These are phyloP conservation scores for Percopsis omiscomaycus DNA, from an alignment of 2,797 vertebrate species.

Conservation along the genomic window DNA sequence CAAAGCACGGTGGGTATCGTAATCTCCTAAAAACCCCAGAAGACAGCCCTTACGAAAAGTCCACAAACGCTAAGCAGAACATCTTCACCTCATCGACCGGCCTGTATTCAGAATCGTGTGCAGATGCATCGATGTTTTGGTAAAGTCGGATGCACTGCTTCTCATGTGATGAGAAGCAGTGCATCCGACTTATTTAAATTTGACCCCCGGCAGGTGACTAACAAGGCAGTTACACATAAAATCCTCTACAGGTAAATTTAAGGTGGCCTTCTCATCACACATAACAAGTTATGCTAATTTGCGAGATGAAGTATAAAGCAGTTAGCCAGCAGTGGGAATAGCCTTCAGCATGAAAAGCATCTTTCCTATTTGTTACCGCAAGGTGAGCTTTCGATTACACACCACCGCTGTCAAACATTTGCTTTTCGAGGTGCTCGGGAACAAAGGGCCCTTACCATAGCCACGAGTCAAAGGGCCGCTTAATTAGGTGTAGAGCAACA, in stretches of 20 bases:
- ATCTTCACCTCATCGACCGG: slow-evolving; percentile 28
- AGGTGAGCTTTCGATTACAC: slow-evolving; percentile 5
- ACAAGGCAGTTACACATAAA: background rate
- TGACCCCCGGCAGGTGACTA: slow-evolving; percentile 12
- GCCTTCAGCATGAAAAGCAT: slow-evolving; percentile 12
- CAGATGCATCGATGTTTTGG: no score
- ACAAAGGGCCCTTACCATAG: slow-evolving; percentile 64
- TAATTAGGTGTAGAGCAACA: slow-evolving; percentile 78
- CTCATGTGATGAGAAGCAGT: background rate
- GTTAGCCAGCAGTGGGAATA: slow-evolving; percentile 12
- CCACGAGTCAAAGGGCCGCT: slow-evolving; percentile 67
- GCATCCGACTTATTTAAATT: slow-evolving; percentile 6
- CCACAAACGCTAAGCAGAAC: slow-evolving; percentile 20
- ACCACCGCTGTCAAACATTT: slow-evolving; percentile 53
- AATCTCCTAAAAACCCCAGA: slow-evolving; percentile 32
- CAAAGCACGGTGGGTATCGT: slow-evolving; percentile 51
- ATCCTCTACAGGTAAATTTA: background rate
- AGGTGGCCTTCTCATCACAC: background rate
- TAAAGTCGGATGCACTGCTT: background rate
- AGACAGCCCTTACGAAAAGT: slow-evolving; percentile 22
- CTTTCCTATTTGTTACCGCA: slow-evolving; percentile 14
- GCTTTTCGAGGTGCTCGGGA: slow-evolving; percentile 59
- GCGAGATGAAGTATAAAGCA: background rate
- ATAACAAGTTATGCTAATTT: slow-evolving; percentile 8
- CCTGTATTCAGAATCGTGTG: background rate